phyloP scores from a whole-genome alignment of 2,888 invertebrate genomes.

The Fabriciana adippe region DNA sequence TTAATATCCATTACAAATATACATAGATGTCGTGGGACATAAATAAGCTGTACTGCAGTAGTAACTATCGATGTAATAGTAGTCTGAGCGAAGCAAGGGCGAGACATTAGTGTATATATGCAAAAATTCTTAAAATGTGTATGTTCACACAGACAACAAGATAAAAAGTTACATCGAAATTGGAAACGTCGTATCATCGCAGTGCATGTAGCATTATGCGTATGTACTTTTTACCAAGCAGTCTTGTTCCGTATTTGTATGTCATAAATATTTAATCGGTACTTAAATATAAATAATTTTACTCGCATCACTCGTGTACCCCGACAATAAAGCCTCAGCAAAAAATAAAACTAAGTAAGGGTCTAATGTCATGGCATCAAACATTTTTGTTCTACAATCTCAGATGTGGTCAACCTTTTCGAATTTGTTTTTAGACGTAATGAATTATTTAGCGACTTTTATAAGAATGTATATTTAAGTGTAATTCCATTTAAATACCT shows the following conservation, averaged over 20 bases:
- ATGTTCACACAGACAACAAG: slow-evolving; percentile 22
- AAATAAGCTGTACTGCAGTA: too few relatives aligned
- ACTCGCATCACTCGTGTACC: slow-evolving; percentile 35
- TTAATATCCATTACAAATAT: too few relatives aligned
- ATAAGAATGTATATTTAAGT: too few relatives aligned
- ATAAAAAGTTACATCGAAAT: slow-evolving; percentile 26
- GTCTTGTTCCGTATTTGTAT: slow-evolving; percentile 29
- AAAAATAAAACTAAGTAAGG: slow-evolving; percentile 54
- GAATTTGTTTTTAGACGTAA: not conserved
- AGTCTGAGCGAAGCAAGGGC: not conserved
- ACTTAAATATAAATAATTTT: slow-evolving; percentile 18
- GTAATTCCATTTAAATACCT: too few relatives aligned
- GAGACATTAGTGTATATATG: not conserved
- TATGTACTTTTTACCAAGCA: slow-evolving; percentile 14
- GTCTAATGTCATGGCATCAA: slow-evolving; percentile 60
- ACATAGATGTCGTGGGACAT: too few relatives aligned
- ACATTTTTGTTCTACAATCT: slow-evolving; percentile 53
- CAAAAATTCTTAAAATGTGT: not conserved
- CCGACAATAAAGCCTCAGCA: slow-evolving; percentile 59
- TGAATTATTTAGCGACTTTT: too few relatives aligned
- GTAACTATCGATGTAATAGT: too few relatives aligned
- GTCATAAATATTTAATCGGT: slow-evolving; percentile 35
- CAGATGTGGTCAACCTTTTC: slow-evolving; percentile 43
- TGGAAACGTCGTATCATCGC: slow-evolving; percentile 19
- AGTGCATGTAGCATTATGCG: slow-evolving; percentile 32